These are phyloP conservation scores for Cancer borealis DNA, from an alignment of 2,888 invertebrate species.

Conservation along the genomic window DNA sequence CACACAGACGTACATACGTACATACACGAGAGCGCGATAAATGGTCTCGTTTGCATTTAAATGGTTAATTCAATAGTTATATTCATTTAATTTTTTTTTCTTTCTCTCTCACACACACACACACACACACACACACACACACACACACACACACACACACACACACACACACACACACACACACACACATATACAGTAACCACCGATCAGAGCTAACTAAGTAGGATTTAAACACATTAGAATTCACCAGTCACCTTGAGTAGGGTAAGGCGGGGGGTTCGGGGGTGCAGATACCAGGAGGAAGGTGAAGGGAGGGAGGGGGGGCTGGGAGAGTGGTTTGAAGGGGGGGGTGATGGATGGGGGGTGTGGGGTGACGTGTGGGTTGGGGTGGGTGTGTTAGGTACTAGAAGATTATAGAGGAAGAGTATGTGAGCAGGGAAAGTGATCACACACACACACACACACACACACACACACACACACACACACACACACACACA, in stretches of 20 bases:
- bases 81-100: not conserved
- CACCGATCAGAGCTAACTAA: not conserved
- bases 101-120: conserved; percentile 1
- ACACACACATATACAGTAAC: no score
- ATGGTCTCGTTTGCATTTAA: not conserved
- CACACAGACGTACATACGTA: not conserved
- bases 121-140: not conserved
- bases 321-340: not conserved
- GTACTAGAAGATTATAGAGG: no score
- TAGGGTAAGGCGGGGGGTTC: not conserved
- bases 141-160: not conserved
- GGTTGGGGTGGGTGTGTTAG: not conserved
- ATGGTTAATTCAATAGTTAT: not conserved
- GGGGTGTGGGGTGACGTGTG: not conserved
- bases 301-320: not conserved
- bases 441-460: no score
- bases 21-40: not conserved
- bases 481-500: no score
- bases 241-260: not conserved
- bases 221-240: conserved; percentile 25
- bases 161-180: no score
- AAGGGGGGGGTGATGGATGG: not conserved
- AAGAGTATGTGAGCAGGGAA: no score
- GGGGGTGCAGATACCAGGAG: not conserved
- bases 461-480: no score